phyloP scores from a whole-genome alignment of 2,113 vertebrate species.

The Clupea harengus region DNA sequence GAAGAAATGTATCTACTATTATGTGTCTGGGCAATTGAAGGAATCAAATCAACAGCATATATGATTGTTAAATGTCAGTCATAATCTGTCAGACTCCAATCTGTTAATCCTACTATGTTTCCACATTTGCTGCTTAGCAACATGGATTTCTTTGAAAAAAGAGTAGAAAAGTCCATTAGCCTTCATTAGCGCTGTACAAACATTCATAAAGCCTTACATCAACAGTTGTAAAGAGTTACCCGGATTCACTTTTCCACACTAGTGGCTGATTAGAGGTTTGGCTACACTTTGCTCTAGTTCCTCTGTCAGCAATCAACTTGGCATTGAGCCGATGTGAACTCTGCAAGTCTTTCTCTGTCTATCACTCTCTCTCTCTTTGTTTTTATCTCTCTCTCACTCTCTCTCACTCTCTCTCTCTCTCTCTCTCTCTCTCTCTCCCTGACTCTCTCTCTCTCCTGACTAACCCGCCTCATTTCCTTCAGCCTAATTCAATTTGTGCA shows the following conservation, averaged over 20 bases:
- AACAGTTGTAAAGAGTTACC: not conserved
- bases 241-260: not conserved
- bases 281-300: not conserved
- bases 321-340: not conserved
- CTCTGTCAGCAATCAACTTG: not conserved
- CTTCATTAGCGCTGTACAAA: not conserved
- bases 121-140: no score
- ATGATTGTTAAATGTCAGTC: no score
- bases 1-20: not conserved
- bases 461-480: constrained; percentile 21
- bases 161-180: not conserved
- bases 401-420: constrained; percentile 5
- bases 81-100: no score
- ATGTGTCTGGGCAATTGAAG: not conserved
- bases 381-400: not conserved
- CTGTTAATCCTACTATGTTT: no score
- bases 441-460: constrained; percentile 27
- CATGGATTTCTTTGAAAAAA: not conserved
- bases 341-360: not conserved
- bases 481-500: constrained; percentile 46
- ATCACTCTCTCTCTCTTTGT: not conserved
- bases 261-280: not conserved
- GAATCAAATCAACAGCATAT: not conserved
- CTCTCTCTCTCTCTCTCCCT: no score
- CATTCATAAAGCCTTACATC: not conserved